Evolutionary conservation across 2,888 invertebrate species (phyloP).

Genomic region (Nasonia oneida): DNA sequence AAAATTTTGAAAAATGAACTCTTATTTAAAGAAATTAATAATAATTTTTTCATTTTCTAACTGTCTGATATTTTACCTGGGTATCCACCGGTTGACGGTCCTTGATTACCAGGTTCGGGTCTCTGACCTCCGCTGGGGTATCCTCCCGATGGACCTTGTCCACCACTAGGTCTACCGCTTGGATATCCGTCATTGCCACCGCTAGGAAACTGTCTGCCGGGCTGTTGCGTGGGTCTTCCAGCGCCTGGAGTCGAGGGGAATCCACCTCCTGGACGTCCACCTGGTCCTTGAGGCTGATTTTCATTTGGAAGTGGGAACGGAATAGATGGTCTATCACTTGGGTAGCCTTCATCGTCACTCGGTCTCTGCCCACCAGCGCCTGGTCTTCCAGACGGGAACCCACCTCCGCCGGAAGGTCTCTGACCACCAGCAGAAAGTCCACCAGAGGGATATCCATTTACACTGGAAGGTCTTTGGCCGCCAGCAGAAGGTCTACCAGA

Average conservation of each 20-base stretch:
- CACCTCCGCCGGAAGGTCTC: constrained; percentile 55
- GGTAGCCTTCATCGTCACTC: constrained; percentile 63
- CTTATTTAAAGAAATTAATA: not conserved
- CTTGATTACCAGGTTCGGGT: constrained; percentile 63
- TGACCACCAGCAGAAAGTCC: constrained; percentile 63
- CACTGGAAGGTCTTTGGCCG: constrained; percentile 60
- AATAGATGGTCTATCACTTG: constrained; percentile 65
- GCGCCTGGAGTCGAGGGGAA: constrained; percentile 51
- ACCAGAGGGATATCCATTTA: constrained; percentile 65
- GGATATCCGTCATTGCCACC: constrained; percentile 68
- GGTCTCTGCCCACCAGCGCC: constrained; percentile 63
- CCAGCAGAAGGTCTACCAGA: constrained; percentile 63
- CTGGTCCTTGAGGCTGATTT: constrained; percentile 64
- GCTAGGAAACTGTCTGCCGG: constrained; percentile 65
- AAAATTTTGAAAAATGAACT: constrained; percentile 21
- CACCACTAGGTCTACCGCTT: constrained; percentile 65
- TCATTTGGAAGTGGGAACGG: constrained; percentile 66
- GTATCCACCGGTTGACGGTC: constrained; percentile 60
- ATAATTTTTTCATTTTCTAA: not conserved
- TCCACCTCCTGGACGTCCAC: constrained; percentile 63
- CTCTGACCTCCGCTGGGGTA: constrained; percentile 70
- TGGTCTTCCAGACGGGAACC: constrained; percentile 62
- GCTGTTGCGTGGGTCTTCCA: constrained; percentile 54
- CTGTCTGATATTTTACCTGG: constrained; percentile 53
- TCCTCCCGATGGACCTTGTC: constrained; percentile 71